phyloP scores from a whole-genome alignment of 1,140 invertebrate genomes.

The Lycorma delicatula region DNA sequence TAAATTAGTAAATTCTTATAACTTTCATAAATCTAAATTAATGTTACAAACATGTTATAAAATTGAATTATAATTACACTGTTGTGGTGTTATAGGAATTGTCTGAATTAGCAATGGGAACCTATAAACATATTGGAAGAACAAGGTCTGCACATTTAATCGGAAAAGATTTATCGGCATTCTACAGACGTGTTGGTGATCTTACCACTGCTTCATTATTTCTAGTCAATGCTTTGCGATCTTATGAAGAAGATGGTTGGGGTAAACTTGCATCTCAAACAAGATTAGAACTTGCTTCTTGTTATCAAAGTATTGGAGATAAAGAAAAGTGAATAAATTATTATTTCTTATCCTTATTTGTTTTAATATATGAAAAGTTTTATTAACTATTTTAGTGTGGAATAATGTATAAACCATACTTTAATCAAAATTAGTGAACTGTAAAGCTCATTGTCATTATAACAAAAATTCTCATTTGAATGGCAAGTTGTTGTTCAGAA shows the following conservation, averaged over 20 bases:
- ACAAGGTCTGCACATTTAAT: conserved; percentile 76
- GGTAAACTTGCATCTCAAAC: conserved; percentile 67
- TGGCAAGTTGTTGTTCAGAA: too few relatives aligned
- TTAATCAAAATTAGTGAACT: neutral
- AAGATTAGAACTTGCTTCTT: conserved; percentile 72
- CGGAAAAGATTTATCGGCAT: conserved; percentile 79
- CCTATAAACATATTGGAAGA: conserved; percentile 90
- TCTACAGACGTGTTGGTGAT: conserved; percentile 81
- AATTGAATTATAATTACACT: too few relatives aligned
- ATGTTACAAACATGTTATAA: too few relatives aligned
- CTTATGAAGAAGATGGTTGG: conserved; percentile 84
- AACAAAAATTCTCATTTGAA: too few relatives aligned
- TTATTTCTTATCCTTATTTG: neutral
- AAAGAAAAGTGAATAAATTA: conserved; percentile 41
- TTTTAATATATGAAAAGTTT: conserved; percentile 3
- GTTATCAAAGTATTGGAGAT: conserved; percentile 71
- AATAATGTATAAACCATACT: neutral
- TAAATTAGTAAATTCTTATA: too few relatives aligned
- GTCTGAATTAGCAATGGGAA: conserved; percentile 90
- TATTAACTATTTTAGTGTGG: neutral
- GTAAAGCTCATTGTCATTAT: too few relatives aligned
- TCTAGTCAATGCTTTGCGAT: conserved; percentile 74
- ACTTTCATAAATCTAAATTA: too few relatives aligned
- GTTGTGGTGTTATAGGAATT: conserved; percentile 68
- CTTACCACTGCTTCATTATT: conserved; percentile 82